phyloP scores from a whole-genome alignment of 2,888 invertebrate species.

The Hylaea fasciaria region DNA sequence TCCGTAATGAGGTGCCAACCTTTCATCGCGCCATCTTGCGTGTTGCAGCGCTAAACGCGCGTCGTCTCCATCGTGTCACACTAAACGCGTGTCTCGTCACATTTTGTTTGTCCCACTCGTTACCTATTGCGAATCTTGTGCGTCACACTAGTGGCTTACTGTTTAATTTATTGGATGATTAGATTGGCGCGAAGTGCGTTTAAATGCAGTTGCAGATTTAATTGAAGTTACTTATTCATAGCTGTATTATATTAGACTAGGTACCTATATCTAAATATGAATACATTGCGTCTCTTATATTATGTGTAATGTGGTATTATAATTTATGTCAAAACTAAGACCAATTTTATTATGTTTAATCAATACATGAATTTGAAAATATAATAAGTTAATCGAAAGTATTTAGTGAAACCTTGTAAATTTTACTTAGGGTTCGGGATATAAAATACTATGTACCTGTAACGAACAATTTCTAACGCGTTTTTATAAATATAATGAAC shows the following conservation, averaged over 20 bases:
- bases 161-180: constrained; percentile 4
- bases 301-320: no score
- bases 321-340: no score
- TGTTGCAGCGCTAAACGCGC: neutral
- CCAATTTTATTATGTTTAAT: no score
- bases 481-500: no score
- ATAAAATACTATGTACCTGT: no score
- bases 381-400: no score
- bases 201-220: neutral
- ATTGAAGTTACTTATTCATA: neutral
- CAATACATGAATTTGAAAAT: no score
- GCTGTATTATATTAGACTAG: neutral
- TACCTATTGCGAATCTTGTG: constrained; percentile 5
- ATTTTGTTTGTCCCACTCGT: constrained; percentile 1
- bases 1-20: constrained; percentile 34
- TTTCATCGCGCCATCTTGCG: constrained; percentile 23
- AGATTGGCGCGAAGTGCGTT: constrained; percentile 4
- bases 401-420: no score
- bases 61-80: neutral
- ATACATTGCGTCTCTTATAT: no score
- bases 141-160: neutral
- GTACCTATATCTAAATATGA: no score
- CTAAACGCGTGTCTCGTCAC: constrained; percentile 4
- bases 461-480: no score
- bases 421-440: no score